These are phyloP conservation scores for Propithecus perrieri DNA, from an alignment of 2,797 vertebrate species.

Conservation along the genomic window DNA sequence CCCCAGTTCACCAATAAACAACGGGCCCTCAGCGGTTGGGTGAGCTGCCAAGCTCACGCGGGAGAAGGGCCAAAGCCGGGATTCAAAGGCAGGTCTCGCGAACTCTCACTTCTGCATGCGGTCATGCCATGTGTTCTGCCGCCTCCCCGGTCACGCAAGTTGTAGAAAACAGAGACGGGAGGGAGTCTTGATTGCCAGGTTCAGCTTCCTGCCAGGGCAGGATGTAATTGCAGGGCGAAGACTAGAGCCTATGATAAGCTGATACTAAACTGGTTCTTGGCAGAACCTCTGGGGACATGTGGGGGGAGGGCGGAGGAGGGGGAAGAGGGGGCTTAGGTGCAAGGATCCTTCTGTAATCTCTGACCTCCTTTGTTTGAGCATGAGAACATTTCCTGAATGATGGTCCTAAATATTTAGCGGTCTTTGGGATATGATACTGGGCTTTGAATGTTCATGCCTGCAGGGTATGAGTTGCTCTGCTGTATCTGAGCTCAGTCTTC, in stretches of 20 bases:
- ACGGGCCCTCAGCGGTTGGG: not conserved
- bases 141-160: not conserved
- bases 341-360: not conserved
- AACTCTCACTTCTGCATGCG: not conserved
- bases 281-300: not conserved
- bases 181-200: slow-evolving; percentile 46
- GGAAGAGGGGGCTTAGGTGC: not conserved
- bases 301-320: not conserved
- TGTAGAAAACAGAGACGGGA: not conserved
- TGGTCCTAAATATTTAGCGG: not conserved
- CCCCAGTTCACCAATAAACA: not conserved
- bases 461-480: not conserved
- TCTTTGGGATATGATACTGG: not conserved
- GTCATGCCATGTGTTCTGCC: not conserved
- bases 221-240: slow-evolving; percentile 43
- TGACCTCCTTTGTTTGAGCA: not conserved
- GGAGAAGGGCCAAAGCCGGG: not conserved
- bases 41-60: not conserved
- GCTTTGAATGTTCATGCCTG: not conserved
- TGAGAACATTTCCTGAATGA: slow-evolving; percentile 13
- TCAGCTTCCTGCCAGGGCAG: slow-evolving; percentile 52
- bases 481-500: not conserved
- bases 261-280: slow-evolving; percentile 61
- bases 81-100: not conserved
- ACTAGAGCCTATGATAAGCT: slow-evolving; percentile 34